These are phyloP conservation scores for Standfussiana lucernea DNA, from an alignment of 2,888 invertebrate genomes.

Conservation along the genomic window DNA sequence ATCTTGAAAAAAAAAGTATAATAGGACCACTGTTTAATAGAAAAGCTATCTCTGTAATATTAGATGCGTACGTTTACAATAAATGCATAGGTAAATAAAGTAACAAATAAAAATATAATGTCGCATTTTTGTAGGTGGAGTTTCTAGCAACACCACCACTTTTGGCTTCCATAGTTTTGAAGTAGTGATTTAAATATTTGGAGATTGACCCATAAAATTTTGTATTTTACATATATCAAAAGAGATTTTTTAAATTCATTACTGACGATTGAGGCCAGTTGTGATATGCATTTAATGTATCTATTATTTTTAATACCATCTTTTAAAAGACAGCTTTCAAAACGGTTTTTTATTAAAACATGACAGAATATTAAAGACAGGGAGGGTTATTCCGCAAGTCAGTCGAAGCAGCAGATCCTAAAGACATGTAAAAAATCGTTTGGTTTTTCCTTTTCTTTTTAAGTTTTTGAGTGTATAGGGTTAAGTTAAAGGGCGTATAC, in stretches of 20 bases:
- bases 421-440: constrained; percentile 85
- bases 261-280: constrained; percentile 75
- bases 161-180: constrained; percentile 90
- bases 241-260: constrained; percentile 55
- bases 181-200: constrained; percentile 76
- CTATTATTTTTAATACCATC: constrained; percentile 63
- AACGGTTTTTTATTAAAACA: constrained; percentile 64
- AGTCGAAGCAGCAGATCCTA: constrained; percentile 86
- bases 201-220: constrained; percentile 74
- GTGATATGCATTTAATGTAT: constrained; percentile 82
- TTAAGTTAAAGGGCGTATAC: constrained; percentile 71
- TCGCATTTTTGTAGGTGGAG: constrained; percentile 81
- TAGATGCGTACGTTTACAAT: constrained; percentile 77
- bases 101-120: constrained; percentile 67
- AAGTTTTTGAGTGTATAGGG: constrained; percentile 82
- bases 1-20: constrained; percentile 69
- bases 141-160: constrained; percentile 79
- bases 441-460: constrained; percentile 75
- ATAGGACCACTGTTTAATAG: constrained; percentile 85
- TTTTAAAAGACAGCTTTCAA: constrained; percentile 75
- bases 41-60: constrained; percentile 87
- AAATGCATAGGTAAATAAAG: constrained; percentile 71
- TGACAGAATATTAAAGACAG: constrained; percentile 53
- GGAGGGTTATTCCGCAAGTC: constrained; percentile 67
- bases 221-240: constrained; percentile 83